Evolutionary conservation across 2,113 vertebrate species (phyloP).

Genomic region (Pachyramphus minor): DNA sequence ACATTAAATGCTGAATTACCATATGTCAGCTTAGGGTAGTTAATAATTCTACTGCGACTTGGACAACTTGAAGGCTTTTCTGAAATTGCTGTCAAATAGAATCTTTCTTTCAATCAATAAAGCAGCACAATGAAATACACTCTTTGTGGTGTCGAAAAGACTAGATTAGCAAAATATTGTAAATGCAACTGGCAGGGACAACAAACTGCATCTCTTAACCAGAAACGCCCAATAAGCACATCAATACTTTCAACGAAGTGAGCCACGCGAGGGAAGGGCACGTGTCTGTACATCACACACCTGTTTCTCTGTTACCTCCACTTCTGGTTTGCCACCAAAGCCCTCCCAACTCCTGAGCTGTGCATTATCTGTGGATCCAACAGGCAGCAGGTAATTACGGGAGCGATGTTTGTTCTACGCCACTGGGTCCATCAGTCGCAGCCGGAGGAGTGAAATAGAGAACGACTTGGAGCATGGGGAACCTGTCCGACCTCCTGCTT

Average conservation of each 20-base stretch:
- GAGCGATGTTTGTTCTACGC: slow-evolving; percentile 18
- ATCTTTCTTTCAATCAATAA: slow-evolving; percentile 56
- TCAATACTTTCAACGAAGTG: background rate
- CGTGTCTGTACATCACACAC: background rate
- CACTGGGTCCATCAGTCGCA: background rate
- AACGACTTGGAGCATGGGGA: background rate
- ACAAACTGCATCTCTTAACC: background rate
- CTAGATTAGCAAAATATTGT: slow-evolving; percentile 16
- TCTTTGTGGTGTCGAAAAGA: background rate
- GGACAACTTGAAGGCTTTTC: slow-evolving; percentile 51
- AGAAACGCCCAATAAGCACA: background rate
- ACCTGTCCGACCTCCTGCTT: background rate
- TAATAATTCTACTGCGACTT: slow-evolving; percentile 60
- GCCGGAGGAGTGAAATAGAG: background rate
- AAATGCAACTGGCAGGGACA: slow-evolving; percentile 33
- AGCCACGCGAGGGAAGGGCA: background rate
- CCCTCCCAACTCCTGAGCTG: background rate
- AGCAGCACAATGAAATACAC: background rate
- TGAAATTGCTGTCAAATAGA: slow-evolving; percentile 51
- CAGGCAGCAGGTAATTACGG: slow-evolving; percentile 1
- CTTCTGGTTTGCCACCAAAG: background rate
- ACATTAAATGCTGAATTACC: slow-evolving; percentile 55
- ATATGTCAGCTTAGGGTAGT: slow-evolving; percentile 50
- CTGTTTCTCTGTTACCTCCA: background rate
- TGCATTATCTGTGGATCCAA: background rate